These are phyloP conservation scores for Craterocephalus amniculus DNA, from an alignment of 2,797 vertebrate genomes.

Conservation along the genomic window DNA sequence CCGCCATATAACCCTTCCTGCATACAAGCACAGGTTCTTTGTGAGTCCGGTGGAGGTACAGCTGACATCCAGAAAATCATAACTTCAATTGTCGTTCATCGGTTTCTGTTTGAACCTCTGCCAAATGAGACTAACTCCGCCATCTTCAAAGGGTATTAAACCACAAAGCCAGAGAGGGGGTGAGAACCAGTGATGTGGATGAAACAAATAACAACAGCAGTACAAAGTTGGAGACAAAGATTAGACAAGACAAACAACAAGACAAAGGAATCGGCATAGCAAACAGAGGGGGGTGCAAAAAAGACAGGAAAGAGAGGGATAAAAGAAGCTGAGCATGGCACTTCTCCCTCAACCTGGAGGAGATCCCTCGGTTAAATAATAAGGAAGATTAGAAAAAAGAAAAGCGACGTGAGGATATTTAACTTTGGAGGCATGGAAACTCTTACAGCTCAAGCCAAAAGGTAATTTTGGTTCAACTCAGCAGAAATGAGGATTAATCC, in stretches of 20 bases:
- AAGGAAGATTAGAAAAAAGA: slow-evolving; percentile 8
- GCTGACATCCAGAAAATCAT: slow-evolving; percentile 43
- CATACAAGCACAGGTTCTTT: slow-evolving; percentile 43
- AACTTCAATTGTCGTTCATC: slow-evolving; percentile 39
- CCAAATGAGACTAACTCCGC: slow-evolving; percentile 36
- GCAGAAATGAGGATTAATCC: slow-evolving; percentile 42
- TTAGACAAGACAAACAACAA: slow-evolving; percentile 64
- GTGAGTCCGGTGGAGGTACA: slow-evolving; percentile 36
- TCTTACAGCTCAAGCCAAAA: slow-evolving; percentile 32
- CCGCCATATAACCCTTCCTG: slow-evolving; percentile 22
- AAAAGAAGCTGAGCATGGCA: slow-evolving; percentile 19
- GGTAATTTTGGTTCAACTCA: slow-evolving; percentile 56
- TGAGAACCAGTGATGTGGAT: slow-evolving; percentile 51
- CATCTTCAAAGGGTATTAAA: slow-evolving; percentile 50
- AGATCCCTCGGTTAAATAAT: slow-evolving; percentile 18
- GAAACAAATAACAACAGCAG: slow-evolving; percentile 25
- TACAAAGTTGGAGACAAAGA: slow-evolving; percentile 54
- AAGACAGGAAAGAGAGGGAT: slow-evolving; percentile 54
- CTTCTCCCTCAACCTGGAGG: slow-evolving; percentile 35
- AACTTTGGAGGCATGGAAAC: slow-evolving; percentile 6
- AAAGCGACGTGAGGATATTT: slow-evolving; percentile 28
- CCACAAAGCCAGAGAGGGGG: slow-evolving; percentile 65
- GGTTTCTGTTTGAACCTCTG: slow-evolving; percentile 51
- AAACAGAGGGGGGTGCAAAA: slow-evolving; percentile 63
- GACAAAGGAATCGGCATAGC: slow-evolving; percentile 63